A percentile compares a stretch with the other conserved stretches of the same genome.
Evolutionary conservation across 1,140 invertebrate genomes (phyloP).

Genomic region (Oncopeltus fasciatus): DNA sequence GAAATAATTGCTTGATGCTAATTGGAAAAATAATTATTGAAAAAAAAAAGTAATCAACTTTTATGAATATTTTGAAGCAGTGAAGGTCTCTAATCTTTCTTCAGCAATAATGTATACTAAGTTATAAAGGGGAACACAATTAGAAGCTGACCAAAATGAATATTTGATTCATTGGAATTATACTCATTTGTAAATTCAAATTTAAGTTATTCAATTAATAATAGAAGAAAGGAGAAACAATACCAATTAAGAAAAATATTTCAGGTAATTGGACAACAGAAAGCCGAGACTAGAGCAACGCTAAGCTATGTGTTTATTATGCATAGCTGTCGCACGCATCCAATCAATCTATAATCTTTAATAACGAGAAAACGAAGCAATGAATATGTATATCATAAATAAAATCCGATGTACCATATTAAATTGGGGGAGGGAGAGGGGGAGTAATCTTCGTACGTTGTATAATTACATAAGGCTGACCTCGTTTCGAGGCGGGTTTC

Average conservation of each 20-base stretch:
- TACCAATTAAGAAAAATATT: background rate
- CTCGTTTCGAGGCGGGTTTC: background rate
- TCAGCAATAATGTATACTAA: too few relatives aligned
- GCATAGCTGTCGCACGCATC: constrained; percentile 7
- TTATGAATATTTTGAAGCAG: too few relatives aligned
- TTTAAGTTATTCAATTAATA: background rate
- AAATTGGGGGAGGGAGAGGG: background rate
- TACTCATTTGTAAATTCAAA: background rate
- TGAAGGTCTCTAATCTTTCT: too few relatives aligned
- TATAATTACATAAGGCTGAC: constrained; percentile 5
- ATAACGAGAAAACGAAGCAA: constrained; percentile 8
- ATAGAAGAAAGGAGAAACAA: background rate
- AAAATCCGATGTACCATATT: constrained; percentile 6
- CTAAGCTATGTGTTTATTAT: too few relatives aligned
- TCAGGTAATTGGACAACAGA: background rate
- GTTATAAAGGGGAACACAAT: background rate
- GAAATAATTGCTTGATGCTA: too few relatives aligned
- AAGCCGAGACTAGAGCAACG: background rate
- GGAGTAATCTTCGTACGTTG: background rate
- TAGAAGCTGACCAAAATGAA: too few relatives aligned
- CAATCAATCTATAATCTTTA: constrained; percentile 6
- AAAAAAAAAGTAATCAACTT: too few relatives aligned
- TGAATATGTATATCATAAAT: constrained; percentile 10
- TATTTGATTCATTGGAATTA: background rate
- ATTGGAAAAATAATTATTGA: too few relatives aligned